Evolutionary conservation across 2,888 invertebrate genomes (phyloP).

Genomic region (Drosophila meridionalis): DNA sequence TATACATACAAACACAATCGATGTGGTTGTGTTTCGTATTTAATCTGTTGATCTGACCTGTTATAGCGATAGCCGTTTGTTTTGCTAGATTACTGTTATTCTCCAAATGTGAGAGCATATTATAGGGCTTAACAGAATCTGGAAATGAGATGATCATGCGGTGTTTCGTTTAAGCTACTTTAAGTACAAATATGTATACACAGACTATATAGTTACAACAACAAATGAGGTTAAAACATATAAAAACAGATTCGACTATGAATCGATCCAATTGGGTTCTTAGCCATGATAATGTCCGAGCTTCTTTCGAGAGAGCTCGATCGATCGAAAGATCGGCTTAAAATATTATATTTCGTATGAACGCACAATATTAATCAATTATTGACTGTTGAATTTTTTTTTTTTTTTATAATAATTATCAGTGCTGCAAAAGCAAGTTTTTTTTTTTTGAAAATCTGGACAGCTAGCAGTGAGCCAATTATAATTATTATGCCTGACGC

Average conservation of each 20-base stretch:
- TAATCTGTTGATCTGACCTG: conserved; percentile 81
- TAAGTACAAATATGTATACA: conserved; percentile 33
- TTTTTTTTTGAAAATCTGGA: neutral
- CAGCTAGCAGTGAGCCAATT: neutral
- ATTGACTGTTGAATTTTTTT: neutral
- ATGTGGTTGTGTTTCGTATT: conserved; percentile 29
- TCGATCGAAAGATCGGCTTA: neutral
- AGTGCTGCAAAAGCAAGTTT: neutral
- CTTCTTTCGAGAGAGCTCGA: neutral
- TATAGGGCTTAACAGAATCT: conserved; percentile 84
- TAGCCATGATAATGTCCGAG: neutral
- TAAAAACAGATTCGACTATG: neutral
- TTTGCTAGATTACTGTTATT: conserved; percentile 84
- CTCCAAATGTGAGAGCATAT: conserved; percentile 85
- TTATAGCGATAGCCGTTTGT: conserved; percentile 84
- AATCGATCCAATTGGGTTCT: neutral
- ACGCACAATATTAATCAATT: conserved; percentile 3
- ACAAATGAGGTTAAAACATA: conserved; percentile 33
- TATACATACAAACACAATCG: conserved; percentile 50
- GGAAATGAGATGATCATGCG: conserved; percentile 82
- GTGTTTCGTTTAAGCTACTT: conserved; percentile 54
- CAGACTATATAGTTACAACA: conserved; percentile 28
- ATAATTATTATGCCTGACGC: neutral
- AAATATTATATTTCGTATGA: neutral
- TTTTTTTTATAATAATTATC: neutral